Percentiles rank a stretch among this genome's conserved stretches.
Evolutionary conservation across 1,140 invertebrate species (phyloP).

Genomic region (Apocrypta bakeri): DNA sequence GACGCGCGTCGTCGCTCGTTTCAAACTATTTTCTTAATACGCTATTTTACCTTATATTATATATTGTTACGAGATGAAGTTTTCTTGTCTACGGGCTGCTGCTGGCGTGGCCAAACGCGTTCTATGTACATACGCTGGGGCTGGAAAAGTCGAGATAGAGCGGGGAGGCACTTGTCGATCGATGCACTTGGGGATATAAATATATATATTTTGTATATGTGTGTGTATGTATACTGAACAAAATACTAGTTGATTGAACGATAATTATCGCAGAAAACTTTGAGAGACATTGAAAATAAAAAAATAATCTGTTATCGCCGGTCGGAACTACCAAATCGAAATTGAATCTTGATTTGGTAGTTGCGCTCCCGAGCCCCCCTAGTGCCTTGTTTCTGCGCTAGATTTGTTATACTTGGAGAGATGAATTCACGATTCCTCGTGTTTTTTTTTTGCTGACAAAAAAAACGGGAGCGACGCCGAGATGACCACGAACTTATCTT

Average conservation of each 20-base stretch:
- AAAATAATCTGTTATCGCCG: slow-evolving; percentile 30
- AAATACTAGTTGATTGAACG: slow-evolving; percentile 43
- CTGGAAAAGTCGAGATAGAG: not conserved
- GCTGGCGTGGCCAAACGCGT: not conserved
- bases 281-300: not conserved
- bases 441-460: slow-evolving; percentile 32
- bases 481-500: slow-evolving; percentile 27
- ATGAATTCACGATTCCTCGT: slow-evolving; percentile 1
- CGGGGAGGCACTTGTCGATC: slow-evolving; percentile 19
- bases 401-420: slow-evolving; percentile 39
- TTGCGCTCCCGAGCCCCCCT: slow-evolving; percentile 16
- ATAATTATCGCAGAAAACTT: not conserved
- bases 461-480: slow-evolving; percentile 21
- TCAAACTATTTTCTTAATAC: not conserved
- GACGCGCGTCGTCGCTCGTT: not conserved
- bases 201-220: not conserved
- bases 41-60: not conserved
- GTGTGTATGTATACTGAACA: slow-evolving; percentile 28
- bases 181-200: slow-evolving; percentile 17
- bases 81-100: not conserved
- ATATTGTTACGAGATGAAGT: not conserved
- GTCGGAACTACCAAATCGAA: slow-evolving; percentile 46
- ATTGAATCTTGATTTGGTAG: slow-evolving; percentile 44
- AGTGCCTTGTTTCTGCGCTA: slow-evolving; percentile 12
- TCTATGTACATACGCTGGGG: not conserved